These are phyloP conservation scores for Sinonovacula constricta DNA, from an alignment of 1,140 invertebrate species.

Conservation along the genomic window DNA sequence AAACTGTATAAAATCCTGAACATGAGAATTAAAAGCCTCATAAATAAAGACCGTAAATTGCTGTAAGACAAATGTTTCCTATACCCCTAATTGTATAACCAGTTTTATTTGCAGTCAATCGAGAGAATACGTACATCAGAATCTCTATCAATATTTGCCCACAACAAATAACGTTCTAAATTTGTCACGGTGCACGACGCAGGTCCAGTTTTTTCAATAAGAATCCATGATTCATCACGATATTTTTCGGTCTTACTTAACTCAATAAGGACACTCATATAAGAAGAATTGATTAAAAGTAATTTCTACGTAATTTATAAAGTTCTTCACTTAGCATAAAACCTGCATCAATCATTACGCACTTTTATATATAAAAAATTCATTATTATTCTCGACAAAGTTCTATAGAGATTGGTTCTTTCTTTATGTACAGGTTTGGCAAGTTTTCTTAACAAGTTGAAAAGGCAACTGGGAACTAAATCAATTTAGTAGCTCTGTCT, in stretches of 20 bases:
- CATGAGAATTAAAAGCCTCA: slow-evolving; percentile 2
- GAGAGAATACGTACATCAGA: slow-evolving; percentile 10
- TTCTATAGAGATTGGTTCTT: too few species aligned
- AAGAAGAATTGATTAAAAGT: not conserved
- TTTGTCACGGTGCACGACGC: slow-evolving; percentile 1
- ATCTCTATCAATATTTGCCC: slow-evolving; percentile 6
- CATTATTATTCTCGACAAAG: too few species aligned
- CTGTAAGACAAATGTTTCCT: slow-evolving; percentile 22
- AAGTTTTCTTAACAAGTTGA: too few species aligned
- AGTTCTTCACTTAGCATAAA: slow-evolving; percentile 15
- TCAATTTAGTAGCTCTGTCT: too few species aligned
- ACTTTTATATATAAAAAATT: too few species aligned
- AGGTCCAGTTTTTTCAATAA: slow-evolving; percentile 35
- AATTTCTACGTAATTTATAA: not conserved
- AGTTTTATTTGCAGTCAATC: slow-evolving; percentile 8
- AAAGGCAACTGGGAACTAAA: too few species aligned
- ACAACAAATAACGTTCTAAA: slow-evolving; percentile 10
- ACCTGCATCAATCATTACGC: too few species aligned
- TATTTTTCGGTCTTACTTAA: slow-evolving; percentile 25
- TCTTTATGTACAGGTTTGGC: too few species aligned
- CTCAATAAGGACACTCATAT: slow-evolving; percentile 34
- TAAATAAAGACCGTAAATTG: not conserved
- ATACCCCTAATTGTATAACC: slow-evolving; percentile 11
- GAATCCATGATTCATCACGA: slow-evolving; percentile 10
- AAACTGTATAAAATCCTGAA: slow-evolving; percentile 4